phyloP scores from a whole-genome alignment of 1,140 invertebrate species.

The Gerris buenoi region DNA sequence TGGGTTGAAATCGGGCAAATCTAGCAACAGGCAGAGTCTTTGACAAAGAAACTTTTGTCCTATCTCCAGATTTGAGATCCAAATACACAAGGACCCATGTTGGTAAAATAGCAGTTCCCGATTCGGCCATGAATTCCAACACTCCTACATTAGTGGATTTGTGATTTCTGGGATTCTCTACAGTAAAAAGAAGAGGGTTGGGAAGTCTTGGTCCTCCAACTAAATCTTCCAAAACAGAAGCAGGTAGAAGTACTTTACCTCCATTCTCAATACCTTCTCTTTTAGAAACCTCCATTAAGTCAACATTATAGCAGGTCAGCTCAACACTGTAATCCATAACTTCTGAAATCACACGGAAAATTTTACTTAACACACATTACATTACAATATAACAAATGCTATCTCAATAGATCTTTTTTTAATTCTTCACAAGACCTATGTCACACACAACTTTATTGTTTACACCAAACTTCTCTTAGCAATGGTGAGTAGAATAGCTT shows the following conservation, averaged over 20 bases:
- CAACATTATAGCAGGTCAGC: neutral
- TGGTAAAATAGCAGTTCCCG: constrained; percentile 1
- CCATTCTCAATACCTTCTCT: constrained; percentile 1
- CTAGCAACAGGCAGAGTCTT: constrained; percentile 84
- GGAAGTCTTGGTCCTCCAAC: neutral
- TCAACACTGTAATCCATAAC: neutral
- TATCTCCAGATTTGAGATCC: constrained; percentile 73
- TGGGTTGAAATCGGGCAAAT: constrained; percentile 95
- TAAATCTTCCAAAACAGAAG: neutral
- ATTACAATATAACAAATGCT: no score
- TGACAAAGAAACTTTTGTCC: constrained; percentile 73
- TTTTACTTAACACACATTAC: neutral
- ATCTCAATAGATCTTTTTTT: no score
- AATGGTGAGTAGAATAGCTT: no score
- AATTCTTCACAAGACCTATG: no score
- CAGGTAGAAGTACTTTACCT: constrained; percentile 5
- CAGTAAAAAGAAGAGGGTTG: constrained; percentile 4
- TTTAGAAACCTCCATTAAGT: neutral
- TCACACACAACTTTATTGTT: no score
- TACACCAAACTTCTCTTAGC: no score
- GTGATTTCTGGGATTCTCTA: neutral
- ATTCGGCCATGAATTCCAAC: constrained; percentile 6
- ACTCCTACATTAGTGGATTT: constrained; percentile 7
- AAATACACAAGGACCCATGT: constrained; percentile 95
- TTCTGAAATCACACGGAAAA: neutral